phyloP scores from a whole-genome alignment of 1,140 invertebrate genomes.

The Scaptomyza pallida region DNA sequence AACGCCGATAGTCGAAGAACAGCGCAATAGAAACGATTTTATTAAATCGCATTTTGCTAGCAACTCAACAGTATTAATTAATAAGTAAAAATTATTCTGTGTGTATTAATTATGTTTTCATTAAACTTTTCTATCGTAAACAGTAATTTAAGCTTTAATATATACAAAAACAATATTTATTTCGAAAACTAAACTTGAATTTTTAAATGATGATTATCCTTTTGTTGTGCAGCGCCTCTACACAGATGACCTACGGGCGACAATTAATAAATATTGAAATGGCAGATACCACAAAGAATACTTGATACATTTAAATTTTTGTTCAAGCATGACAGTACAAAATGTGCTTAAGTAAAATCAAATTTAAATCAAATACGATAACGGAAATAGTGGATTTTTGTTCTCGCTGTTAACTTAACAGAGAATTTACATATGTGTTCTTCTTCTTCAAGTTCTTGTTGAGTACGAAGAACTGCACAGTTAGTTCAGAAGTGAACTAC shows the following conservation, averaged over 20 bases:
- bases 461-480: background rate
- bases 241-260: too few relatives aligned
- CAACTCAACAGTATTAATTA: conserved; percentile 13
- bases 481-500: conserved; percentile 30
- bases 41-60: conserved; percentile 63
- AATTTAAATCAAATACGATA: background rate
- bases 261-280: too few relatives aligned
- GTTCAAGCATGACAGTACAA: too few relatives aligned
- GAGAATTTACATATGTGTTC: background rate
- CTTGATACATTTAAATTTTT: too few relatives aligned
- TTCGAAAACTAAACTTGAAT: too few relatives aligned
- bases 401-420: conserved; percentile 16
- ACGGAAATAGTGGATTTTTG: background rate
- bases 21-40: conserved; percentile 60
- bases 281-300: too few relatives aligned
- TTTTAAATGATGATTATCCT: too few relatives aligned
- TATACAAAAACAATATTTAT: too few relatives aligned
- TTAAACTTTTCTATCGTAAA: background rate
- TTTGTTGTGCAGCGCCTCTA: too few relatives aligned
- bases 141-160: too few relatives aligned
- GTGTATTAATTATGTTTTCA: background rate
- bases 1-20: conserved; percentile 29
- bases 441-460: background rate
- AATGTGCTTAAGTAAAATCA: too few relatives aligned
- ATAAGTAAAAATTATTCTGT: background rate